A percentile compares a stretch with the other conserved stretches of the same genome.
Conservation (phyloP, 2,888 invertebrate species). For the Cremastinae sp. region DNA sequence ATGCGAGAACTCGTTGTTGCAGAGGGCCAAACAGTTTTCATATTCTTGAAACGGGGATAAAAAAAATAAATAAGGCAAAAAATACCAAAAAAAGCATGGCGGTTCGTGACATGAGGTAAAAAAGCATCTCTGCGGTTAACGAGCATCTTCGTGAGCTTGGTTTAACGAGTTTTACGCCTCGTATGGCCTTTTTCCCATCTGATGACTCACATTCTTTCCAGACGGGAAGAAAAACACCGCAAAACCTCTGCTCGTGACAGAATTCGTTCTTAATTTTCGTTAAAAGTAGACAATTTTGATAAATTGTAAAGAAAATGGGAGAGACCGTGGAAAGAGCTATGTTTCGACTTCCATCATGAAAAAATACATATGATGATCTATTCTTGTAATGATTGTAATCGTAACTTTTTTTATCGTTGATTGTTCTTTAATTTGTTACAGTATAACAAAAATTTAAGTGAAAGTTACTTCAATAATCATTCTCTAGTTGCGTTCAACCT, state of each 20-base stretch:
- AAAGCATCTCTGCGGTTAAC: conserved; percentile 50
- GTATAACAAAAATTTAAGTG: too few species aligned
- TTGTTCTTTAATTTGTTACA: too few species aligned
- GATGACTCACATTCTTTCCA: not conserved
- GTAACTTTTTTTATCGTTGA: too few species aligned
- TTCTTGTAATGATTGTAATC: too few species aligned
- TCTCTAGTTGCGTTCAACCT: conserved; percentile 27
- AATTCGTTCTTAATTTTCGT: conserved; percentile 28
- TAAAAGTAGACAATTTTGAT: conserved; percentile 9
- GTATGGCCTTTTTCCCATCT: conserved; percentile 12
- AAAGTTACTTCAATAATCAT: too few species aligned
- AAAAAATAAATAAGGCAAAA: not conserved
- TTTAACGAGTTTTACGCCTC: conserved; percentile 52
- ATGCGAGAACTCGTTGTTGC: conserved; percentile 31
- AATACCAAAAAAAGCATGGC: conserved; percentile 4
- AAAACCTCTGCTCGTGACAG: conserved; percentile 2
- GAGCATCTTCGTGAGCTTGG: conserved; percentile 55
- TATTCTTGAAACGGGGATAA: not conserved
- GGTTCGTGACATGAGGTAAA: conserved; percentile 31
- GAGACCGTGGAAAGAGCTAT: not conserved
- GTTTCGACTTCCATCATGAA: too few species aligned
- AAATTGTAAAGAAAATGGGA: conserved; percentile 4
- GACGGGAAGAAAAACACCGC: not conserved
- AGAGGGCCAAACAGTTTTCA: conserved; percentile 22
- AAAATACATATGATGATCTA: too few species aligned